Evolutionary conservation across 2,797 vertebrate species (phyloP).

Genomic region (Hapalemur alaotrensis): DNA sequence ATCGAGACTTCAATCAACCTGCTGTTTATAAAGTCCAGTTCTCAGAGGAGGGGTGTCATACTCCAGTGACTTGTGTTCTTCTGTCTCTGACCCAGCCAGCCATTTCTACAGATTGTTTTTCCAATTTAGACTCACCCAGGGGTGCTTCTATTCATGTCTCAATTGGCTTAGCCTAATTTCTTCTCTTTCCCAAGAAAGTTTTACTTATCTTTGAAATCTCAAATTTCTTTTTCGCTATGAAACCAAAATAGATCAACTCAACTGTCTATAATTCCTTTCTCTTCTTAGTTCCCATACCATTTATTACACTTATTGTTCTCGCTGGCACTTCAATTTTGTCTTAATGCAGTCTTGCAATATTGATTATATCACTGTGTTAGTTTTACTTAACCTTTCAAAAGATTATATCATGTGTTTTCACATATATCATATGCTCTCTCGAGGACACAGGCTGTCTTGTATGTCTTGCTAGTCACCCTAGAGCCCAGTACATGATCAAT

Average conservation of each 20-base stretch:
- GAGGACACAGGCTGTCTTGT: background rate
- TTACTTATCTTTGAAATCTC: background rate
- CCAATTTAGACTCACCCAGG: background rate
- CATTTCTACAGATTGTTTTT: background rate
- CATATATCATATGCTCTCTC: slow-evolving; percentile 40
- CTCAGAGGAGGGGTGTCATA: background rate
- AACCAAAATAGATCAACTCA: slow-evolving; percentile 19
- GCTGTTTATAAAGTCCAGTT: background rate
- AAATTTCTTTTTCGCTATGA: slow-evolving; percentile 19
- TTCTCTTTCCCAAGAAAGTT: background rate
- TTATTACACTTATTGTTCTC: slow-evolving; percentile 63
- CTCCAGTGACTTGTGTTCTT: background rate
- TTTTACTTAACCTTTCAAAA: slow-evolving; percentile 71
- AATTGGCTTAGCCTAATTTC: background rate
- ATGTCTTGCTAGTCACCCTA: slow-evolving; percentile 7
- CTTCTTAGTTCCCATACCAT: slow-evolving; percentile 53
- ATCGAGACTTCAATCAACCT: background rate
- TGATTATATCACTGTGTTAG: slow-evolving; percentile 60
- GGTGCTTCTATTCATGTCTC: background rate
- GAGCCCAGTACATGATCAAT: background rate
- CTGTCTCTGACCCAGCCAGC: background rate
- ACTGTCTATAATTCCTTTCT: background rate
- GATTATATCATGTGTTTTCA: slow-evolving; percentile 43
- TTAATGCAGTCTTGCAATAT: slow-evolving; percentile 58
- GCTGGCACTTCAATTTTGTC: slow-evolving; percentile 66